Conservation (phyloP, 2,113 vertebrate genomes). For the Illadopsis cleaveri region DNA sequence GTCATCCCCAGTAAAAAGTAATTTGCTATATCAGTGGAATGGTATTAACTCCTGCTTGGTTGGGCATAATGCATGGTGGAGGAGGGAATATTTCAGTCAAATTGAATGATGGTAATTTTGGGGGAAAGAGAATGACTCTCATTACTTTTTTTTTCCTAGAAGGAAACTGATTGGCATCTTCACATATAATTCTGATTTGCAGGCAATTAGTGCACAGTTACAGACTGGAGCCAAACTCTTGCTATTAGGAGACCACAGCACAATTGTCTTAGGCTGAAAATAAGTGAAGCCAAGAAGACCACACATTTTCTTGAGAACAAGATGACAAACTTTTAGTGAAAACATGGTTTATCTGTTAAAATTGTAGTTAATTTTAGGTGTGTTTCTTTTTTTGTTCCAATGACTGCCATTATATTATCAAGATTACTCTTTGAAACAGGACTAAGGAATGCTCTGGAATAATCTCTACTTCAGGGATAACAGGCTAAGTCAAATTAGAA, state of each 20-base stretch:
- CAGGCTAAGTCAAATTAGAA: neutral
- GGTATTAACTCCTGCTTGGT: slow-evolving; percentile 19
- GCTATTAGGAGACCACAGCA: neutral
- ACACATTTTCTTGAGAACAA: neutral
- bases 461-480: neutral
- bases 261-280: neutral
- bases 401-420: rapidly evolving
- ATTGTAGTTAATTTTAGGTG: neutral
- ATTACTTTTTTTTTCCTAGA: neutral
- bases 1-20: slow-evolving; percentile 28
- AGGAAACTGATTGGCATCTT: neutral
- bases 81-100: slow-evolving; percentile 11
- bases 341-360: neutral
- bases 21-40: neutral
- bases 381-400: neutral
- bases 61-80: neutral
- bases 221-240: neutral
- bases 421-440: neutral
- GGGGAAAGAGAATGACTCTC: neutral
- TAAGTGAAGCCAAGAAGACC: neutral
- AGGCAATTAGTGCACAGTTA: neutral
- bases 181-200: neutral
- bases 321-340: neutral
- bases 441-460: neutral
- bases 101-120: neutral